Evolutionary conservation across 1,140 invertebrate genomes (phyloP), one percentile per base, ranked within the genome.

Genomic region (Procambarus virginalis): DNA sequence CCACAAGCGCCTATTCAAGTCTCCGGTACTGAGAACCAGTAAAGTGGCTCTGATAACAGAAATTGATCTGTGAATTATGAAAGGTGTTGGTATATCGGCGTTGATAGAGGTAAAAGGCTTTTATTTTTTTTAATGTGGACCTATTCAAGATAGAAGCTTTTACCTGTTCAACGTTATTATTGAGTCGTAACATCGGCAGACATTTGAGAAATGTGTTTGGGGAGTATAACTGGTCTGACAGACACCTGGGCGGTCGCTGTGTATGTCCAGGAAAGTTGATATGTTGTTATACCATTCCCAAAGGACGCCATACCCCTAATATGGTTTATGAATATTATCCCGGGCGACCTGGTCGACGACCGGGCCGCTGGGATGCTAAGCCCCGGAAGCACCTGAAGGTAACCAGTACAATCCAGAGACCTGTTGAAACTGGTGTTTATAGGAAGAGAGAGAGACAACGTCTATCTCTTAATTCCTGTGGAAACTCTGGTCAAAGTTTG

Each of bases 41-140:
- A 73, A 73, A 73, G 68, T 73, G 68, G 68, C 68, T 73, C 5
- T 73, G 68, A 73, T 73, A 73, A 73, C n/a, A 73, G 68, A 34
- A 73, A 73, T 73, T 73, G 68, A 73, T 73, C 34, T 73, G 68
- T 73, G 68, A 73, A 73, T 73, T 73, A 73, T 73, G 68, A 73
- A 73, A 73, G 68, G 68, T 73, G 68, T 73, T 73, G 68, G 68
- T 22, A 73, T 73, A 73, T 73, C 68, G 34, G n/a, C 34, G 68
- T 73, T 73, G 68, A 73, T 73, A 73, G n/a, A 73, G 68, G 68
- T 73, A 73, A 73, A 73, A 73, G 68, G 68, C 20, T 73, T 73
- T 34, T 34, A 34, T 34, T 34, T 34, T 34, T 73, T 34, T 34
- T 73, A 5, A 73, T 8, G n/a, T 73, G 10, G 68, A 73, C 68